A percentile compares a stretch with the other conserved stretches of the same genome.
Conservation (phyloP, 2,888 invertebrate species). For the Acanthosepion lycidas region DNA sequence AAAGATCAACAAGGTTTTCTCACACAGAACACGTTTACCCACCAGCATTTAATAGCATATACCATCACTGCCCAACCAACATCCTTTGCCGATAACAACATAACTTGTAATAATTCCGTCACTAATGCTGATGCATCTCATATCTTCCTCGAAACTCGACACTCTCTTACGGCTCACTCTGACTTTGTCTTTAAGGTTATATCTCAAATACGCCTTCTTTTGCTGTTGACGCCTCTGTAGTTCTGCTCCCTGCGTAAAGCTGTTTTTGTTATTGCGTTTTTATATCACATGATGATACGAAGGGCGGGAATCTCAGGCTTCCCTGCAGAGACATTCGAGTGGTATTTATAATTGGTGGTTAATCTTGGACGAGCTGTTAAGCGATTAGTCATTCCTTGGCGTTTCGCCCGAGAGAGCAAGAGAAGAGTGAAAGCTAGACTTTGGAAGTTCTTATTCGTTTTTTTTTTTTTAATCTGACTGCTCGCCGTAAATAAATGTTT, state of each 20-base stretch:
- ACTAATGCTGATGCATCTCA: not conserved
- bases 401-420: not conserved
- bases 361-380: not conserved
- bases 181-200: not conserved
- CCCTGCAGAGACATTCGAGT: not conserved
- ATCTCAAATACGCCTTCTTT: not conserved
- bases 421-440: accelerated
- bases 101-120: not conserved
- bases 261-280: not conserved
- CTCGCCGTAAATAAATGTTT: too few species aligned
- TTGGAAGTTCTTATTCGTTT: not conserved
- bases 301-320: not conserved
- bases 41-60: not conserved
- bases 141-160: not conserved
- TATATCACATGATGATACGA: not conserved
- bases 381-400: not conserved
- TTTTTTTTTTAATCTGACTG: too few species aligned
- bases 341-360: not conserved
- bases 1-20: not conserved
- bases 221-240: not conserved
- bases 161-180: not conserved
- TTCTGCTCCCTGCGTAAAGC: not conserved
- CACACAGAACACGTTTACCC: not conserved
- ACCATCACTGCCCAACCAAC: not conserved
- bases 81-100: not conserved